Percentiles rank a stretch among this genome's conserved stretches.
Evolutionary conservation across 2,797 vertebrate species (phyloP).

Genomic region (Halcyon badia): DNA sequence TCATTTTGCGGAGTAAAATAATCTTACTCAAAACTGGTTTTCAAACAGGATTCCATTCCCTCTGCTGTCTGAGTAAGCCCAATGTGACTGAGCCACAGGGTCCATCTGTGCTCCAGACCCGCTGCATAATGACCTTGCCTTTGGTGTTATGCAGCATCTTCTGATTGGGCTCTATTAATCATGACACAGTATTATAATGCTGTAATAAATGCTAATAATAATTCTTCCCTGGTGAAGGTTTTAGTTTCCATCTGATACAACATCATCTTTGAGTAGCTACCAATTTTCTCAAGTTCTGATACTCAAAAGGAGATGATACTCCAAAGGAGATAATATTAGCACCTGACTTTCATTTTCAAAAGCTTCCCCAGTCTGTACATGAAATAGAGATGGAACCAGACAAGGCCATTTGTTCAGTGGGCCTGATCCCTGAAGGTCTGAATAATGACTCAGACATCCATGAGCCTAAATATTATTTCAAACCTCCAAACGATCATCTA

Average conservation of each 20-base stretch:
- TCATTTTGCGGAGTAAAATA: not conserved
- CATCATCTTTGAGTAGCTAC: not conserved
- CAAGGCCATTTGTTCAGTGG: not conserved
- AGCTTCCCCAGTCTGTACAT: not conserved
- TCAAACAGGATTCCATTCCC: not conserved
- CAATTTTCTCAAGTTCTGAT: not conserved
- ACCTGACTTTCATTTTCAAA: not conserved
- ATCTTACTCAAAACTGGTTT: not conserved
- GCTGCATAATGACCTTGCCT: not conserved
- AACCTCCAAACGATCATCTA: not conserved
- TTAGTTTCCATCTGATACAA: not conserved
- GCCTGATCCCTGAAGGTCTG: not conserved
- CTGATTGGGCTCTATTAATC: not conserved
- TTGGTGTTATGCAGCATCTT: not conserved
- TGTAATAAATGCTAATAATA: not conserved
- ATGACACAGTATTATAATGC: no score
- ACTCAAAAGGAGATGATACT: not conserved
- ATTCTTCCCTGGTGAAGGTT: not conserved
- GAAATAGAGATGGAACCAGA: not conserved
- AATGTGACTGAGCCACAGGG: accelerated
- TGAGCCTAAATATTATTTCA: not conserved
- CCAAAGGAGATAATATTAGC: no score
- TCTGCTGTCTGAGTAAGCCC: not conserved
- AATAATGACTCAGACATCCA: not conserved
- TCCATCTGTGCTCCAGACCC: not conserved